Evolutionary conservation across 2,797 vertebrate species (phyloP).

Genomic region (Lacerta viridis): DNA sequence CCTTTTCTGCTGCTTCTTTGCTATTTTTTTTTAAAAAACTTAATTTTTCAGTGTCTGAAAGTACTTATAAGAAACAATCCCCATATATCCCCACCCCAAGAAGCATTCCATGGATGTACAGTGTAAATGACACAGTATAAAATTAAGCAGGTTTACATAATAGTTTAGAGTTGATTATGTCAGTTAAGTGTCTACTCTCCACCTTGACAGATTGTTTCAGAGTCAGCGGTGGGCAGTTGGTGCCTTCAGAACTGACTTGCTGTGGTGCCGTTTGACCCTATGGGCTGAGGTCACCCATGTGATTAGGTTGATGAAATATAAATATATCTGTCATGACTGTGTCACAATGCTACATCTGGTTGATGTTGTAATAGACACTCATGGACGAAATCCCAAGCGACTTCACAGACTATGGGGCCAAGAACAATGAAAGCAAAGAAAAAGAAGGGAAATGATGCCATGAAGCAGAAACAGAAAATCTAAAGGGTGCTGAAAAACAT

Average conservation of each 20-base stretch:
- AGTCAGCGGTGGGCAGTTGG: too few species aligned
- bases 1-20: not conserved
- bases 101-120: too few species aligned
- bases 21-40: too few species aligned
- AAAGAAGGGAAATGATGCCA: not conserved
- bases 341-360: not conserved
- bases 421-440: not conserved
- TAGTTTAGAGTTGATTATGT: too few species aligned
- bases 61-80: too few species aligned
- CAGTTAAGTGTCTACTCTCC: too few species aligned
- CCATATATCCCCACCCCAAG: too few species aligned
- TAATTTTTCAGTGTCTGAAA: too few species aligned
- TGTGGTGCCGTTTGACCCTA: not conserved
- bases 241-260: not conserved
- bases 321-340: not conserved
- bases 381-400: not conserved
- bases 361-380: not conserved
- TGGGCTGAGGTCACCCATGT: not conserved
- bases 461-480: not conserved
- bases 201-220: too few species aligned
- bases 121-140: too few species aligned
- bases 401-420: not conserved
- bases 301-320: not conserved
- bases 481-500: not conserved
- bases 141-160: too few species aligned